These are phyloP conservation scores for Drosophila kuntzei DNA, from an alignment of 2,888 invertebrate species.

Conservation along the genomic window DNA sequence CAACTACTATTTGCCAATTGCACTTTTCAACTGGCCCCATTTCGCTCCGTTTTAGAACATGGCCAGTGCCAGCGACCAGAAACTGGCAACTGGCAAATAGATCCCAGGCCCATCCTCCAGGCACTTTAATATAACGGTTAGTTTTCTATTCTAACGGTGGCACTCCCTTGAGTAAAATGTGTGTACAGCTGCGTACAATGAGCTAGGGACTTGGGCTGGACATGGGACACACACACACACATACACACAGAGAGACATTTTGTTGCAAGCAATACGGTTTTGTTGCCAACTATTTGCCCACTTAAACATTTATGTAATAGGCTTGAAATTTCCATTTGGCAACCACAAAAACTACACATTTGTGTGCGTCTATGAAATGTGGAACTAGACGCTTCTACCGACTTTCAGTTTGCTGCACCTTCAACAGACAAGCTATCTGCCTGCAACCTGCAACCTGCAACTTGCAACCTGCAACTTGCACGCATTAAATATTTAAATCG, in stretches of 20 bases:
- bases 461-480: constrained; percentile 33
- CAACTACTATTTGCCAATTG: constrained; percentile 63
- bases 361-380: constrained; percentile 46
- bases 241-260: constrained; percentile 15
- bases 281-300: constrained; percentile 66
- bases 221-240: constrained; percentile 12
- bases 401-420: constrained; percentile 15
- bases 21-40: constrained; percentile 76
- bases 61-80: constrained; percentile 37
- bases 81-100: constrained; percentile 2
- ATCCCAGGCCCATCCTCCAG: constrained; percentile 18
- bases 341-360: constrained; percentile 63
- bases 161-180: constrained; percentile 63
- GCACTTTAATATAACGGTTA: constrained; percentile 53
- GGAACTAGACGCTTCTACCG: constrained; percentile 4
- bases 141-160: constrained; percentile 28
- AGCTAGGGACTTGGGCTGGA: constrained; percentile 48
- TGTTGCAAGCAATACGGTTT: constrained; percentile 51
- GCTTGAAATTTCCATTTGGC: constrained; percentile 73
- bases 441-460: constrained; percentile 17
- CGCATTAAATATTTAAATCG: constrained; percentile 70
- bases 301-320: constrained; percentile 79
- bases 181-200: constrained; percentile 73
- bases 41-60: constrained; percentile 43
- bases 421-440: constrained; percentile 3